Base-by-base conservation (phyloP, 2,888 invertebrate species). In the Ischnura elegans region DNA sequence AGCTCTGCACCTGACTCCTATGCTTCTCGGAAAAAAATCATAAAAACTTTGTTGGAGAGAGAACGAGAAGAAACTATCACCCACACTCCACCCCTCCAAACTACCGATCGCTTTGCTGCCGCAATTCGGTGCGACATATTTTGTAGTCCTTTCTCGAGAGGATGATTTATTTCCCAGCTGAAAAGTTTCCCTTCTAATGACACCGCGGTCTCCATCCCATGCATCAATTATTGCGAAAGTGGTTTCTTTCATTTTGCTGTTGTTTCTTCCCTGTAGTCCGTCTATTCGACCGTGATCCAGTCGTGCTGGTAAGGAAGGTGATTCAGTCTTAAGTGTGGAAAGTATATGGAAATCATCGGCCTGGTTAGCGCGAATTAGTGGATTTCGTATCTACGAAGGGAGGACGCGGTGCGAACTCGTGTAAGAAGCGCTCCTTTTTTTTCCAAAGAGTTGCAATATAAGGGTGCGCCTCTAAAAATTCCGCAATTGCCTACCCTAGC, bases 221-320 rank as follows among this genome's bases (percentile, higher is more conserved):
- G 43, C 90, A 42, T 90, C 90, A 90, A 66, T 90, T 66, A 61
- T 90, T 55, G 87, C 29, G 25, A 16, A 21, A 87, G 45, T 86
- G 87, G 51, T 19, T 19, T 51, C 51, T 47, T 55, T 87, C 46
- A 36, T 55, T 55, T 87, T 55, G 51, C 42, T 19, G 42, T 51
- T 55, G 55, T 76, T 76, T 76, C n/a, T n/a, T n/a, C n/a, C 5
- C 61, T 61, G 51, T 19, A 51, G 51, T 51, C 19, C 51, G 51
- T n/a, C n/a, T n/a, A n/a, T n/a, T n/a, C n/a, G n/a, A n/a, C n/a
- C n/a, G n/a, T n/a, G n/a, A n/a, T n/a, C n/a, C n/a, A n/a, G n/a
- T n/a, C 51, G 51, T 19, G 51, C 51, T 1, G 61, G n/a, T 8
- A 61, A 61, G 25, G n/a, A 19, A 61, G 21, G 25, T 61, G 61